Percentiles rank a stretch among this genome's conserved stretches.
phyloP scores from a whole-genome alignment of 2,888 invertebrate species.

The Xylocampa areola region DNA sequence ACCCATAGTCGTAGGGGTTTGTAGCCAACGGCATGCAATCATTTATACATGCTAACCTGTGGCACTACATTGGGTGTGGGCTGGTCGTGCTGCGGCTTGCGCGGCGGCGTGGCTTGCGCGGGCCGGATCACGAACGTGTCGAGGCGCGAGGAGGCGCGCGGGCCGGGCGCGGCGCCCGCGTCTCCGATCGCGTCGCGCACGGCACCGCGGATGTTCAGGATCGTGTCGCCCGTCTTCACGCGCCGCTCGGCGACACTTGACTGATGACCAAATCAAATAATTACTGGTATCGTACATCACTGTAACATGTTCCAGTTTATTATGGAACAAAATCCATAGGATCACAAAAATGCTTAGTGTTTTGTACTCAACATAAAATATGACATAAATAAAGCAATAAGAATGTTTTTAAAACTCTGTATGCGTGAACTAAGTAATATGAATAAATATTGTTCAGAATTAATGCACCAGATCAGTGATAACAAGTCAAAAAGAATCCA shows the following conservation, averaged over 20 bases:
- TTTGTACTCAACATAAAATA: too few relatives aligned
- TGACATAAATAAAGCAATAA: too few relatives aligned
- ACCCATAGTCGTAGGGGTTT: too few relatives aligned
- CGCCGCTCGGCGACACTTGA: slow-evolving; percentile 62
- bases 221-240: slow-evolving; percentile 84
- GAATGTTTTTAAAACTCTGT: too few relatives aligned
- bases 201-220: slow-evolving; percentile 84
- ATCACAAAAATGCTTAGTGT: too few relatives aligned
- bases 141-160: slow-evolving; percentile 78
- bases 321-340: too few relatives aligned
- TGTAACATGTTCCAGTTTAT: too few relatives aligned
- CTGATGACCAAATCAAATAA: slow-evolving; percentile 3
- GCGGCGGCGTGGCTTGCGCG: slow-evolving; percentile 65
- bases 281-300: too few relatives aligned
- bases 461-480: background rate
- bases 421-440: too few relatives aligned
- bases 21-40: too few relatives aligned
- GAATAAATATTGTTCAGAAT: too few relatives aligned
- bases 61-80: slow-evolving; percentile 56
- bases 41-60: slow-evolving; percentile 20
- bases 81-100: slow-evolving; percentile 63
- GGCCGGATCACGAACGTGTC: slow-evolving; percentile 85
- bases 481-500: too few relatives aligned
- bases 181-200: slow-evolving; percentile 85
- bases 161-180: slow-evolving; percentile 82